Evolutionary conservation across 2,797 vertebrate genomes (phyloP).

Genomic region (Phaenicophaeus curvirostris): DNA sequence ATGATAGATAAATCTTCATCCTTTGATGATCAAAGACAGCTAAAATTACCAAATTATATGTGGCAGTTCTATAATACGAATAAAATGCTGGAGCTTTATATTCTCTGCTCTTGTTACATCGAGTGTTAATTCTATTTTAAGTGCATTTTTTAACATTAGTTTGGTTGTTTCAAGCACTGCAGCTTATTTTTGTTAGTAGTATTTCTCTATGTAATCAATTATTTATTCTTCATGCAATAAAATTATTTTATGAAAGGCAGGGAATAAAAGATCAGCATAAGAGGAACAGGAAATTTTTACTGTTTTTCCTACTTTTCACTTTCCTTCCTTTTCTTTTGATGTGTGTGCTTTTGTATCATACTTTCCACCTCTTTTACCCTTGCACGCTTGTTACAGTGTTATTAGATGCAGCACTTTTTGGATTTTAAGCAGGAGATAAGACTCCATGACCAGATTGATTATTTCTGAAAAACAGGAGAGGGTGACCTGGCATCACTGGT

Average conservation of each 20-base stretch:
- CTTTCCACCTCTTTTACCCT: neutral
- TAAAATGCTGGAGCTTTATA: conserved; percentile 47
- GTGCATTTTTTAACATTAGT: neutral
- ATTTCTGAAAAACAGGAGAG: neutral
- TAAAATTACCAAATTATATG: conserved; percentile 64
- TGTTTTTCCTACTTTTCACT: neutral
- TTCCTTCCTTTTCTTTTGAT: neutral
- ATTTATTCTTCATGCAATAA: neutral
- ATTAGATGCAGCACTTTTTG: neutral
- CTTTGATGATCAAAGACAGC: conserved; percentile 70
- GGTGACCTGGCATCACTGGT: neutral
- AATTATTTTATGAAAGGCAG: neutral
- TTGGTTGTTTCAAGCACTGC: neutral
- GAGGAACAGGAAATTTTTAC: neutral
- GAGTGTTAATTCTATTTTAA: conserved; percentile 26
- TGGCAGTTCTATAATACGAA: conserved; percentile 37
- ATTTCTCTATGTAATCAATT: neutral
- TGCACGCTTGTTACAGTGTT: neutral
- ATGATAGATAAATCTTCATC: conserved; percentile 64
- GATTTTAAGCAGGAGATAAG: neutral
- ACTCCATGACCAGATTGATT: neutral
- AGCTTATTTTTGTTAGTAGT: neutral
- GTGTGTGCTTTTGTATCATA: neutral
- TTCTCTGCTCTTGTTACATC: conserved; percentile 21
- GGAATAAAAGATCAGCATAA: neutral